Percentiles rank a stretch among this genome's conserved stretches.
Conservation (phyloP, 2,888 invertebrate species). For the Argyra leucocephala region DNA sequence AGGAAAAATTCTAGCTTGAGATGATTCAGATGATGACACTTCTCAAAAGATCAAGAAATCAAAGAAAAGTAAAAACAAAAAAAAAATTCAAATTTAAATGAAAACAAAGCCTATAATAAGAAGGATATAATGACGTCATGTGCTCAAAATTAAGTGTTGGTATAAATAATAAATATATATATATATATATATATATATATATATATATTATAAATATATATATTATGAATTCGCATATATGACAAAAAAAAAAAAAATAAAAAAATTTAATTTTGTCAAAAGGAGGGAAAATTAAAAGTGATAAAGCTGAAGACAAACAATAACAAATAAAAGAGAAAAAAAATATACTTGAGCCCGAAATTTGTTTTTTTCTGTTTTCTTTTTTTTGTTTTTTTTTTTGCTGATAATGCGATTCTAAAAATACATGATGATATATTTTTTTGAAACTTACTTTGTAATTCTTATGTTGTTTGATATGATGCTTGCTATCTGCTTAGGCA, state of each 20-base stretch:
- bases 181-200: too few species aligned
- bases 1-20: too few species aligned
- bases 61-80: background rate
- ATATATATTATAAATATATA: background rate
- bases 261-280: background rate
- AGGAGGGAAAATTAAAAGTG: background rate
- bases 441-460: background rate
- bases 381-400: background rate
- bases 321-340: background rate
- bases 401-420: background rate
- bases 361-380: background rate
- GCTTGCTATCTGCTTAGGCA: background rate
- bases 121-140: background rate
- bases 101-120: background rate
- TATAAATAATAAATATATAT: too few species aligned
- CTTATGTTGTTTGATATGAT: background rate
- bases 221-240: too few species aligned
- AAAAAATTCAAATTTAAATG: background rate
- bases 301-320: background rate
- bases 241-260: too few species aligned
- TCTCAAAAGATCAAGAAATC: background rate
- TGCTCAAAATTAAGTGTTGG: background rate
- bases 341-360: constrained; percentile 1
- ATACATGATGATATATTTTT: background rate
- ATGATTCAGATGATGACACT: too few species aligned